Evolutionary conservation across 2,888 invertebrate species (phyloP), one percentile per base, ranked within the genome.

Genomic region (Hyalella azteca): DNA sequence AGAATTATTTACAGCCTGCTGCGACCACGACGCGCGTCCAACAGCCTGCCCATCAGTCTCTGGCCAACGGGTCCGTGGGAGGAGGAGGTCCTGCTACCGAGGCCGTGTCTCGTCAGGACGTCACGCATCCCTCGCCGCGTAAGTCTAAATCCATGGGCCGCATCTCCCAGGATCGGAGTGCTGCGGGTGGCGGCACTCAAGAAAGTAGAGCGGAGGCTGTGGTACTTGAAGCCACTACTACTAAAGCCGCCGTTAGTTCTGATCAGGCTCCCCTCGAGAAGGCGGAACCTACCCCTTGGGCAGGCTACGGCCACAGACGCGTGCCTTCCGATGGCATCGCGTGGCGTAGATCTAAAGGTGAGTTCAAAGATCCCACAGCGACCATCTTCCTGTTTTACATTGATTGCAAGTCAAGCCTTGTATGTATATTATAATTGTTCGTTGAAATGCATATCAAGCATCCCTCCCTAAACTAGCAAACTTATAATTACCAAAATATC

Each of bases 71-170:
- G 9, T 19, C 73, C 7, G 73, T 50, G 7, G 79, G 82, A 40
- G 81, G 80, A 29, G n/a, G n/a, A n/a, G 32, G 49, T 19, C 80
- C 66, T 22, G 79, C 76, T 50, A n/a, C 41, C 22, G 3, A 49
- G 54, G 40, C 36, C 26, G 41, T 7, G 73, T 3, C 81, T 79
- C 79, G 81, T 76, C 77, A 39, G 54, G 80, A 59, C 26, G 73
- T 81, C 78, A 73, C 83, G 75, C 75, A 75, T 11, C 40, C 41
- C 39, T 45, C 84, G 78, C 84, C 84, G 79, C 84, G 84, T 84
- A 84, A 84, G 84, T 84, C 84, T 78, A 84, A 82, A 81, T 84
- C 84, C 73, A 84, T 84, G 84, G 84, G 84, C 77, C 82, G 84
- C 76, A 84, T 84, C 80, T 79, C 79, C 78, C 79, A 78, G 77